A percentile compares a stretch with the other conserved stretches of the same genome.
Conservation (phyloP, 1,140 invertebrate genomes). For the Plutomurus gul region DNA sequence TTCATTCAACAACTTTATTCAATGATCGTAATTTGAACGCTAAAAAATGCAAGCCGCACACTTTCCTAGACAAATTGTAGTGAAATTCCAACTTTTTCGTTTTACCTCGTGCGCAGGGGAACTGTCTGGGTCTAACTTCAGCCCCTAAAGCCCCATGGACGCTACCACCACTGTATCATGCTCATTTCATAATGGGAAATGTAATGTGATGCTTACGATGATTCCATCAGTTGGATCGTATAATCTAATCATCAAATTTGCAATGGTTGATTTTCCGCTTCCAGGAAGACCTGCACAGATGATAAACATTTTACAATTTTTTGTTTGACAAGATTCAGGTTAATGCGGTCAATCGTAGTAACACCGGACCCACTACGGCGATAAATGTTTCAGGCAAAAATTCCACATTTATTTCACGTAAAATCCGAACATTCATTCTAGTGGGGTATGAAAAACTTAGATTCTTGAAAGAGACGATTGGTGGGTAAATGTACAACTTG, state of each 20-base stretch:
- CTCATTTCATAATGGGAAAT: no score
- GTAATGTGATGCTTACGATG: neutral
- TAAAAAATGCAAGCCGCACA: no score
- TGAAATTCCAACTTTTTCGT: no score
- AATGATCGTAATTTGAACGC: no score
- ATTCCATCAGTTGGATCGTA: neutral
- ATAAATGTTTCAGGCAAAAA: constrained; percentile 7
- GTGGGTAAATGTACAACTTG: neutral
- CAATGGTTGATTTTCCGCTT: neutral
- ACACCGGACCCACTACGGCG: neutral
- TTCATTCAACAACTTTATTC: no score
- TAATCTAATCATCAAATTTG: neutral
- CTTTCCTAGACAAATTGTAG: no score
- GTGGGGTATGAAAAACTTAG: neutral
- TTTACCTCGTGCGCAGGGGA: no score
- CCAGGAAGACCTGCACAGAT: neutral
- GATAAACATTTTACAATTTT: no score
- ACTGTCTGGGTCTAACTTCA: no score
- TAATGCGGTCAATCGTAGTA: neutral
- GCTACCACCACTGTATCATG: neutral
- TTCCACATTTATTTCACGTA: neutral
- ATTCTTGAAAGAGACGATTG: neutral
- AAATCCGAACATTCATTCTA: neutral
- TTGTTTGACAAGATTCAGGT: no score
- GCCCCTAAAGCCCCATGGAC: neutral